phyloP scores from a whole-genome alignment of 2,888 invertebrate species.

The Phaonia tiefii region DNA sequence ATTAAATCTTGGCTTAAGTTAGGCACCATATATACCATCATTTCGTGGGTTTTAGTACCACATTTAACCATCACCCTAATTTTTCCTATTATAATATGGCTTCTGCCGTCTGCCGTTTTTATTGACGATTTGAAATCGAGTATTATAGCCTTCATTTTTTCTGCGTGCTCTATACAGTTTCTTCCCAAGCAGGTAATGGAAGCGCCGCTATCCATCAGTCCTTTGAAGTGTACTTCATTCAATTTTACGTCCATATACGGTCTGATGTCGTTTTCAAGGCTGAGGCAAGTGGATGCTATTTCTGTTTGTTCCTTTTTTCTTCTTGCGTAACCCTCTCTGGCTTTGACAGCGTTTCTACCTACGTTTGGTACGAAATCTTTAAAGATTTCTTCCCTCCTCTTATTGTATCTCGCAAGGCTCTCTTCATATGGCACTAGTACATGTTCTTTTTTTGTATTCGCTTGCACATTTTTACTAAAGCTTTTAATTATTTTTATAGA shows the following conservation, averaged over 20 bases:
- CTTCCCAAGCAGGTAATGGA: not conserved
- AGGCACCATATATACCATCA: not conserved
- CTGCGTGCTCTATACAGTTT: not conserved
- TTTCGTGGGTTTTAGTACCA: not conserved
- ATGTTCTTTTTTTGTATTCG: not conserved
- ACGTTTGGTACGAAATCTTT: not conserved
- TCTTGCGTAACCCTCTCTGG: not conserved
- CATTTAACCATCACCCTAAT: not conserved
- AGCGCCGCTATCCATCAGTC: not conserved
- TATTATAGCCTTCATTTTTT: not conserved
- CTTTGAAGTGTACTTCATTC: not conserved
- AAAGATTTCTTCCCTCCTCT: not conserved
- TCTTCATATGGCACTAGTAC: not conserved
- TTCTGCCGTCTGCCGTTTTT: not conserved
- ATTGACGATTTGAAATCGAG: not conserved
- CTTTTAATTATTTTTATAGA: no score
- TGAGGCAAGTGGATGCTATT: not conserved
- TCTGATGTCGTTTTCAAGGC: not conserved
- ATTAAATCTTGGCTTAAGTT: not conserved
- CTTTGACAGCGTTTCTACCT: not conserved
- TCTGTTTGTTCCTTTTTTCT: not conserved
- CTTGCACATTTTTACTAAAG: not conserved
- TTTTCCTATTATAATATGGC: not conserved
- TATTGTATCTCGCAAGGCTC: not conserved
- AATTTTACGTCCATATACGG: not conserved